Base-by-base conservation (phyloP, 53 echinoderm and acorn worm genomes). In the Mesocentrotus franciscanus region DNA sequence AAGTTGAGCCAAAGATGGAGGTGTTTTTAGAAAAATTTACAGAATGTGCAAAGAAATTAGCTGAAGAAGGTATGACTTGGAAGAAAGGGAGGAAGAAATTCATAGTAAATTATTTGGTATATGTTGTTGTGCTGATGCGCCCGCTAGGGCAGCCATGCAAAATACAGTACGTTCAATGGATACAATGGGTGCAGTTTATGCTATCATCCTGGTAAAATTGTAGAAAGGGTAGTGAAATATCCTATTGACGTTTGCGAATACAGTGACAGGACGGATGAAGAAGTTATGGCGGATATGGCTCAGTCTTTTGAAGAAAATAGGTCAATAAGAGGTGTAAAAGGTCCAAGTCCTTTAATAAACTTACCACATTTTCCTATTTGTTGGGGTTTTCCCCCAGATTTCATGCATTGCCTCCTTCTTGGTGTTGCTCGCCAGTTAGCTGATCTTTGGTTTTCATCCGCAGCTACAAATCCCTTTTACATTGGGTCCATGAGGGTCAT, bases 41-140 rank as follows among this genome's bases (percentile, higher is more conserved):
- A 81, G 36, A 36, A 36, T 35, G 42, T 35, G 81, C 81, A 81
- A 81, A 81, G 36, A 42, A 81, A 36, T 17, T 81, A 5, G 81
- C 81, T 36, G 81, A 81, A 17, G 42, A 81, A 39, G 81, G 81
- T 36, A 7, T 81, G 4, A 39, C 42, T 36, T 81, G 81, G 81
- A 81, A 81, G 10, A 35, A 42, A 39, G 81, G 81, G 81, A 36
- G 14, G 81, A 81, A 1, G 36, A 16, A 15, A 34, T 93, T 57
- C 93, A 90, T 49, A 96, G 95, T 62, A 96, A 96, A 56, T 30
- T 96, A 24, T 94, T 64, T 94, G 95, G 91, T 1, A 24, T 96
- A 61, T 96, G 95, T 83, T 96, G 96, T 57, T 94, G 94, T 94
- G 96, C 95, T 74, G 94, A 95, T 95, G 91, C 95, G 61, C 95